Conservation (phyloP, 2,113 vertebrate genomes). For the Anarhynchus alexandrinus region DNA sequence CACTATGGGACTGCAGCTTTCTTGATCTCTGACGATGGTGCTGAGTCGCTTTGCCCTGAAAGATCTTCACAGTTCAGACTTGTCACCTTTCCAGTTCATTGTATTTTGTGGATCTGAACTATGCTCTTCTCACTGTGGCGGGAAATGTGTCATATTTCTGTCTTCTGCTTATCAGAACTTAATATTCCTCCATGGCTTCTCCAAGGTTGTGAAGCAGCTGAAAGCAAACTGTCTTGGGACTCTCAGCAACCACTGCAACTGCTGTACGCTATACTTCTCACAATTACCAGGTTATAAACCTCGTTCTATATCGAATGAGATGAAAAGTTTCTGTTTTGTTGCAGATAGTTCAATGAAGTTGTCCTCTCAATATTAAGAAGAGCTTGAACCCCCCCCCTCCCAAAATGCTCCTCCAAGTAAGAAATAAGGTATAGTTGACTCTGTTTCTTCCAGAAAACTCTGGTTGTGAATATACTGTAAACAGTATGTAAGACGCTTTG, state of each 20-base stretch:
- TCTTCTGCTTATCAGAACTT: neutral
- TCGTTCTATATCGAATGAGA: neutral
- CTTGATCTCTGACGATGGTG: neutral
- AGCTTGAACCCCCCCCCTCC: neutral
- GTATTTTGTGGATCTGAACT: neutral
- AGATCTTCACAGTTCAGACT: neutral
- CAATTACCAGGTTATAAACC: neutral
- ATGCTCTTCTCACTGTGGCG: neutral
- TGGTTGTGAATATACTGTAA: neutral
- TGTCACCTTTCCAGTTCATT: neutral
- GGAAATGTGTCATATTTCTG: neutral
- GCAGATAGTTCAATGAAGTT: neutral
- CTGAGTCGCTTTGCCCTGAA: neutral
- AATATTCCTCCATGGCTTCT: neutral
- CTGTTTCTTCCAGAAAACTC: neutral
- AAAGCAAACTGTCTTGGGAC: neutral
- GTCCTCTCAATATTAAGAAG: neutral
- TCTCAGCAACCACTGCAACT: neutral
- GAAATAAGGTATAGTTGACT: neutral
- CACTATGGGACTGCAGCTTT: neutral
- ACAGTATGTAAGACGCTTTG: neutral
- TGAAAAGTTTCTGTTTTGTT: neutral
- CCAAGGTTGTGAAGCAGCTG: neutral
- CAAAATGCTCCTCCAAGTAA: neutral
- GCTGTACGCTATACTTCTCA: neutral